Evolutionary conservation across 2,888 invertebrate genomes (phyloP).

Genomic region (Drosophila lutescens): DNA sequence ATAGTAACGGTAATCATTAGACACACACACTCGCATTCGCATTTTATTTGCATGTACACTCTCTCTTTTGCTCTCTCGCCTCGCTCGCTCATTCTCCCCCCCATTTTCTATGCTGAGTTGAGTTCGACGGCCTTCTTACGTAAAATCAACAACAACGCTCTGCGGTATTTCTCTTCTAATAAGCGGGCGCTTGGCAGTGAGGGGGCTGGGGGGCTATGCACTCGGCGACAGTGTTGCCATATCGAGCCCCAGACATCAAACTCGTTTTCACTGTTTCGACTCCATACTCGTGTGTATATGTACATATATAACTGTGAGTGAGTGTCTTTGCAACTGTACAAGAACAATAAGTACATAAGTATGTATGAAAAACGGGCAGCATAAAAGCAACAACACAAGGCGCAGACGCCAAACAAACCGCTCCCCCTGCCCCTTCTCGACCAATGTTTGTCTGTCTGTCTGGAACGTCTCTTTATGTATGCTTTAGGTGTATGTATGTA

Average conservation of each 20-base stretch:
- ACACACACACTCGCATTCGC: conserved; percentile 42
- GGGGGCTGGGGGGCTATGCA: conserved; percentile 28
- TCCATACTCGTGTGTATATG: conserved; percentile 7
- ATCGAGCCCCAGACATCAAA: conserved; percentile 47
- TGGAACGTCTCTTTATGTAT: conserved; percentile 42
- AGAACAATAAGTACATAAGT: conserved; percentile 64
- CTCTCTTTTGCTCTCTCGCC: conserved; percentile 41
- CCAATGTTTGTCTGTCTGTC: conserved; percentile 47
- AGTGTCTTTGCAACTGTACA: conserved; percentile 75
- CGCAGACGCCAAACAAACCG: conserved; percentile 70
- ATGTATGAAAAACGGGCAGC: conserved; percentile 41
- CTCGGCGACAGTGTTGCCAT: conserved; percentile 60
- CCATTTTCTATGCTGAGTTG: conserved; percentile 61
- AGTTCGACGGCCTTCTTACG: conserved; percentile 79
- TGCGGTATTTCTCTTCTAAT: conserved; percentile 74
- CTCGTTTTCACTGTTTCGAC: conserved; percentile 44
- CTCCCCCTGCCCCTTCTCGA: conserved; percentile 29
- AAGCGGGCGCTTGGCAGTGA: conserved; percentile 51
- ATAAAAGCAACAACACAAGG: conserved; percentile 56
- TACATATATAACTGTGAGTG: conserved; percentile 17
- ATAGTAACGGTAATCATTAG: conserved; percentile 79
- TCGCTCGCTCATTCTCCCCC: conserved; percentile 18
- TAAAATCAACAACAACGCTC: conserved; percentile 64
- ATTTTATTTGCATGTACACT: conserved; percentile 61
- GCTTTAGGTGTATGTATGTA: conserved; percentile 30